Evolutionary conservation across 2,113 vertebrate species (phyloP).

Genomic region (Himantopus leucocephalus): DNA sequence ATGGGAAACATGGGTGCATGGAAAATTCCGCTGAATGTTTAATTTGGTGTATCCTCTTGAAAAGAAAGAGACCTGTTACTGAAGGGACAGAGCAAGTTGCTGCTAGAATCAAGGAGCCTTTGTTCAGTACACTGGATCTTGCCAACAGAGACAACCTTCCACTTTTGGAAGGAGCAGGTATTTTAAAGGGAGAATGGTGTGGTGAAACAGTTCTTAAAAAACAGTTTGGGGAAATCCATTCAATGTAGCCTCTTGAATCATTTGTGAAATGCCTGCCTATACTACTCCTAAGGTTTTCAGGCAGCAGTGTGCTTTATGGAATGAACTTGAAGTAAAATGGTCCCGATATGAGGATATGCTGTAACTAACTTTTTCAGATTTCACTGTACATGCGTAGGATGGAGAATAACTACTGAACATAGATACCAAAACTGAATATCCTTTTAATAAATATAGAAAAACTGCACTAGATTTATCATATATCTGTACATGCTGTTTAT

Average conservation of each 20-base stretch:
- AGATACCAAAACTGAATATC: background rate
- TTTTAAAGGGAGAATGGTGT: background rate
- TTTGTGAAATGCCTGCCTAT: background rate
- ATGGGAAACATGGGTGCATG: accelerated
- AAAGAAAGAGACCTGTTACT: background rate
- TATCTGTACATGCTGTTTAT: background rate
- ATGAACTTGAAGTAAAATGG: background rate
- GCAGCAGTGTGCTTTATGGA: background rate
- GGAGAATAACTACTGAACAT: background rate
- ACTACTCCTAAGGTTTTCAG: background rate
- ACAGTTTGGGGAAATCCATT: background rate
- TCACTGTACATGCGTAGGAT: background rate
- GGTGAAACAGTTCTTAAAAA: background rate
- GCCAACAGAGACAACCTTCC: background rate
- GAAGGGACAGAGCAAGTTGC: background rate
- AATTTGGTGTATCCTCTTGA: background rate
- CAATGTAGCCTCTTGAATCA: background rate
- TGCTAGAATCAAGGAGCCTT: background rate
- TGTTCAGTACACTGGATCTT: background rate
- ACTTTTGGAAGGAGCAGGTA: background rate
- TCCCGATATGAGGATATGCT: background rate
- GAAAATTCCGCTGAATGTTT: background rate
- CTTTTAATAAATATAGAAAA: background rate
- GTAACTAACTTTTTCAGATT: background rate
- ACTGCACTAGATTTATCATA: background rate